Conservation (phyloP, 2,888 invertebrate species). For the Dioctria linearis region DNA sequence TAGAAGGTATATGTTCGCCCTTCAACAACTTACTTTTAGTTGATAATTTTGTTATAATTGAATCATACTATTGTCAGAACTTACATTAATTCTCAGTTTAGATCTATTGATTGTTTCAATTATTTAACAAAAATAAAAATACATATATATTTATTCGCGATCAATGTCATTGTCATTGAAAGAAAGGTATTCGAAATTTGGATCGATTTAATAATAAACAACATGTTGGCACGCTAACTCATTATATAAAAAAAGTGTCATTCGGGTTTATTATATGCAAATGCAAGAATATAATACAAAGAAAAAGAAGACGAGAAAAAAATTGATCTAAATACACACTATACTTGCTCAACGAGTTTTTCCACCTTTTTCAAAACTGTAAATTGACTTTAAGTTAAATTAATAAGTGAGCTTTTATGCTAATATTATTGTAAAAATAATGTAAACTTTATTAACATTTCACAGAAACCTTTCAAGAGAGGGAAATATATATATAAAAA, state of each 20-base stretch:
- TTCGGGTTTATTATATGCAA: constrained; percentile 8
- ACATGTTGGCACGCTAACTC: constrained; percentile 33
- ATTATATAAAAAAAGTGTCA: constrained; percentile 31
- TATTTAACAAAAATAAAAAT: neutral
- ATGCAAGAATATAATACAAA: constrained; percentile 1
- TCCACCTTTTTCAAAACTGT: too few species aligned
- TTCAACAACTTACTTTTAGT: too few species aligned
- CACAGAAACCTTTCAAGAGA: constrained; percentile 5
- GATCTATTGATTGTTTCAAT: too few species aligned
- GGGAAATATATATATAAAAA: neutral
- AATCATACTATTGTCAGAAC: too few species aligned
- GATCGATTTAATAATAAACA: constrained; percentile 47
- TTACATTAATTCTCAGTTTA: too few species aligned
- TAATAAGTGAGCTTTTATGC: neutral
- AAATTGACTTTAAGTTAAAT: neutral
- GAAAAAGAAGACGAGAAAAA: neutral
- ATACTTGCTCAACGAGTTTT: too few species aligned
- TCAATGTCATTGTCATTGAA: constrained; percentile 38
- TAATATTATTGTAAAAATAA: too few species aligned
- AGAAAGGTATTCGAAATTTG: constrained; percentile 21
- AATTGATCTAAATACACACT: neutral
- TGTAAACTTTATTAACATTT: neutral
- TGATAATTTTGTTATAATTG: too few species aligned
- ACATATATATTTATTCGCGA: neutral
- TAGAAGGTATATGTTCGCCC: too few species aligned